Percentiles rank a stretch among this genome's conserved stretches.
These are phyloP conservation scores for Hemaris fuciformis DNA, from an alignment of 2,888 invertebrate genomes.

Conservation along the genomic window DNA sequence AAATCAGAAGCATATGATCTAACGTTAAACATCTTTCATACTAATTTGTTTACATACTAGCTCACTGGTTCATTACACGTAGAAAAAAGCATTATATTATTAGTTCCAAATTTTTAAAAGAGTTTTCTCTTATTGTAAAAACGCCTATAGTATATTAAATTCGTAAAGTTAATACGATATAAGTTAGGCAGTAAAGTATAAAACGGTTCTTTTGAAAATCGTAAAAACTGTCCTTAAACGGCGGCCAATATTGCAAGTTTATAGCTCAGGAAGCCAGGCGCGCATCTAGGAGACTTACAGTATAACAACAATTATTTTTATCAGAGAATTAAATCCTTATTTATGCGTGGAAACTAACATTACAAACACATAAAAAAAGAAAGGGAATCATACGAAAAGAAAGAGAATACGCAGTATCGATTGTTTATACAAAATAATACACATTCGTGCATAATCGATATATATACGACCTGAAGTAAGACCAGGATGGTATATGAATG, in stretches of 20 bases:
- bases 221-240: constrained; percentile 35
- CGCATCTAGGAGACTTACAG: not conserved
- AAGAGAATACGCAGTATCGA: no score
- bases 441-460: no score
- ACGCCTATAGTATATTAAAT: constrained; percentile 8
- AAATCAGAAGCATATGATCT: no score
- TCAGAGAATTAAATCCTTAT: not conserved
- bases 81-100: no score
- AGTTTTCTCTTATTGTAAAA: not conserved
- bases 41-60: no score
- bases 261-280: constrained; percentile 22
- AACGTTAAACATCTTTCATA: no score
- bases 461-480: no score
- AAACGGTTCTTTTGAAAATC: constrained; percentile 33
- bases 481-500: no score
- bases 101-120: not conserved
- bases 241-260: constrained; percentile 41
- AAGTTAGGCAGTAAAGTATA: constrained; percentile 32
- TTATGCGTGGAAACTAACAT: not conserved
- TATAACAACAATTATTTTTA: not conserved
- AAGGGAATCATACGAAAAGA: no score
- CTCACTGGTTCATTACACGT: no score
- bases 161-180: constrained; percentile 33
- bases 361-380: no score
- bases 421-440: no score